Percentiles rank a stretch among this genome's conserved stretches.
phyloP scores from a whole-genome alignment of 2,888 invertebrate species.

The Drosophila bunnanda region DNA sequence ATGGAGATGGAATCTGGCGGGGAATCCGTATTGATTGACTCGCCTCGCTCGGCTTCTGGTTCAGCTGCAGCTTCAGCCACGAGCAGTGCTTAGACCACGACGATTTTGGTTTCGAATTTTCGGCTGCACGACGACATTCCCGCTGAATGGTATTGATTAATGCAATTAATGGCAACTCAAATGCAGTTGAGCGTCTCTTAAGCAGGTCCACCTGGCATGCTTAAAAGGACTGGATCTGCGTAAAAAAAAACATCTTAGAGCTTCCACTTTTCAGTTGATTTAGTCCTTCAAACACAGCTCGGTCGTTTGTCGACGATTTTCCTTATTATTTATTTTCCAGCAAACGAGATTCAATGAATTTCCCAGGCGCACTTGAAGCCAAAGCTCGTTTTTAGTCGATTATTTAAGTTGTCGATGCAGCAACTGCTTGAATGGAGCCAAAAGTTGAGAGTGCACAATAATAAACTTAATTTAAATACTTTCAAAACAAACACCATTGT shows the following conservation, averaged over 20 bases:
- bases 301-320: not conserved
- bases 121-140: constrained; percentile 1
- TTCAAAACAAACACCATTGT: constrained; percentile 15
- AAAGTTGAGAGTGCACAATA: constrained; percentile 10
- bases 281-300: constrained; percentile 10
- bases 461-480: constrained; percentile 11
- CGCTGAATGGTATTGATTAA: constrained; percentile 20
- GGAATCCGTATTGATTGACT: constrained; percentile 33
- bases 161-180: constrained; percentile 31
- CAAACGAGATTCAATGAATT: constrained; percentile 11
- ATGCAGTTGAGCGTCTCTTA: constrained; percentile 26
- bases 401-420: constrained; percentile 18
- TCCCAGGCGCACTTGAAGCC: constrained; percentile 10
- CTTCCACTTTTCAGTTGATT: constrained; percentile 24
- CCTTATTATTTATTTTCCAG: constrained; percentile 16
- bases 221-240: not conserved
- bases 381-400: constrained; percentile 1
- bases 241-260: constrained; percentile 1
- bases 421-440: not conserved
- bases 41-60: constrained; percentile 11
- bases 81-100: constrained; percentile 8
- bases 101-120: constrained; percentile 10
- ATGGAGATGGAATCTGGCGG: constrained; percentile 8
- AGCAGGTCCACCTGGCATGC: constrained; percentile 5
- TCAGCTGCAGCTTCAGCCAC: not conserved